These are phyloP conservation scores for Tragelaphus oryx DNA, from an alignment of 2,797 vertebrate species.

Conservation along the genomic window DNA sequence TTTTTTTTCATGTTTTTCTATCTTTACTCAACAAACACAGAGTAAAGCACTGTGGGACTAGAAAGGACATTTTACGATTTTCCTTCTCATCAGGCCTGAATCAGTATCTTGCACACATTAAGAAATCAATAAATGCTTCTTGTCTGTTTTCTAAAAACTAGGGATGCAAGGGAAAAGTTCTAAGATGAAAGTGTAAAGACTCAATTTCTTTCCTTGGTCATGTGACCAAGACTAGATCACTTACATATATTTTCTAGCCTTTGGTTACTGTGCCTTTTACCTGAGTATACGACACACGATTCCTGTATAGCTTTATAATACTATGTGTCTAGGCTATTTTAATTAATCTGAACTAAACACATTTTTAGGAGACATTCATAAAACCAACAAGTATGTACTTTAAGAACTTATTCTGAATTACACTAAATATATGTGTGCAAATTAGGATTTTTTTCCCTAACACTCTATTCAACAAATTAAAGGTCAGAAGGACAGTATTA, in stretches of 20 bases:
- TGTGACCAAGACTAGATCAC: background rate
- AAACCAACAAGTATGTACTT: background rate
- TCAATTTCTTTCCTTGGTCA: background rate
- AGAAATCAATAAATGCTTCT: conserved; percentile 2
- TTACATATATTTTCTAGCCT: background rate
- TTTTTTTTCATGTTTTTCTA: background rate
- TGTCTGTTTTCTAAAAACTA: background rate
- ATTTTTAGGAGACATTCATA: background rate
- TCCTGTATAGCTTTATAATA: background rate
- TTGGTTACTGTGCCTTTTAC: background rate
- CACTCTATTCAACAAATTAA: conserved; percentile 56
- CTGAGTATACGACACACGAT: background rate
- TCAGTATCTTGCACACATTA: background rate
- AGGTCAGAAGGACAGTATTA: conserved; percentile 75
- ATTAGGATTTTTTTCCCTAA: conserved; percentile 16
- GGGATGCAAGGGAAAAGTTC: background rate
- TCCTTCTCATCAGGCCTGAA: background rate
- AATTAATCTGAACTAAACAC: background rate
- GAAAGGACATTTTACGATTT: conserved; percentile 3
- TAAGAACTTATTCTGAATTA: background rate
- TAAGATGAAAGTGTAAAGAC: background rate
- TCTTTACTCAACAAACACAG: background rate
- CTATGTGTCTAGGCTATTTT: background rate
- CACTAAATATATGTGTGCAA: background rate
- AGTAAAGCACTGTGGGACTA: background rate